Base-by-base conservation (phyloP, 2,113 vertebrate species). In the Carlito syrichta region DNA sequence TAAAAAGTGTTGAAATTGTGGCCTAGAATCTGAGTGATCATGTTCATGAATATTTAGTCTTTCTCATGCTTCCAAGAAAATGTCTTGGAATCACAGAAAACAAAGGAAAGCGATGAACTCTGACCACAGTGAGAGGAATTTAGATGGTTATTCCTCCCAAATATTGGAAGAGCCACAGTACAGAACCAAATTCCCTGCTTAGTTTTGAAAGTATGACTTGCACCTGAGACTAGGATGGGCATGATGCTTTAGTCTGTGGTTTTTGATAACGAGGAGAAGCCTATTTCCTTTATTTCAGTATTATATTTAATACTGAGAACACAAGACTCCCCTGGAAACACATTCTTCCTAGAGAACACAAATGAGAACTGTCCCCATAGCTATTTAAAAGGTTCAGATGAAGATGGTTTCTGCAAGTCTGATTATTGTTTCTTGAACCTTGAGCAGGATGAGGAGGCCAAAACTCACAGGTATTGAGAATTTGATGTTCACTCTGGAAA, bases 151-250 rank as follows among this genome's bases (percentile, higher is more conserved):
- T 30, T 73, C 25, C 56, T 88, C 40, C 52, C 0, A 0, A 4
- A 27, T 0, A 1, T 6, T 52, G 62, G 60, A 25, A 66, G 45
- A 62, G 17, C 11, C 0, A 0, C 27, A n/a, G 43, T 40, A 2
- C 1, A n/a, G n/a, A 81, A 40, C 16, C 79, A 32, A 9, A 32
- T 43, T 40, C 52, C 40, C 17, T 71, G 13, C 30, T 86, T 19
- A 14, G 20, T 48, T 77, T 11, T 87, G 17, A 25, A 22, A 81
- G 6, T 25, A 19, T 32, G 9, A 22, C 14, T 22, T 58, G 40
- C 3, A 40, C 35, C 58, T 7, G 2, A 58, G 60, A 40, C 20
- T 0, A 0, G 54, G 25, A 60, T n/a, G n/a, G 68, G 12, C 20
- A 13, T 38, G 20, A 25, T 11, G 3, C 73, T 81, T 79, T 22